Evolutionary conservation across 2,888 invertebrate genomes (phyloP), one percentile per base, ranked within the genome.

Genomic region (Leucophenga montana): DNA sequence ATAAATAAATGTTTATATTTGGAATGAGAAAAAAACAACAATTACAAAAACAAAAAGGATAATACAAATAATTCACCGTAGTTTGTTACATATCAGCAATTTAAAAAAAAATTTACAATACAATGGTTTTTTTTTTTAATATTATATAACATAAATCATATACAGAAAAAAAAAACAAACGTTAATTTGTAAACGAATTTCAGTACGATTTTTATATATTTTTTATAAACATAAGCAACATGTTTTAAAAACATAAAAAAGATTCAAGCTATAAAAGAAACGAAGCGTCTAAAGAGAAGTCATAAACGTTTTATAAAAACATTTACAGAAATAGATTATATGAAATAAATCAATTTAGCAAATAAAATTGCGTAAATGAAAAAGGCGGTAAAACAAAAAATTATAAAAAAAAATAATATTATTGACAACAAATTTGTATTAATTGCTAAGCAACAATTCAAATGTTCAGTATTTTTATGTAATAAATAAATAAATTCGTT

Each of bases 31-130:
- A 66, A 39, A 69, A 70, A 76, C 59, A 76, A 78, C 78, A 83
- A 78, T 83, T 48, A 73, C 22, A 64, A 62, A 62, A 71, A 57
- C 33, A 33, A 61, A 62, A 50, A 78, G 70, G 67, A 76, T 71
- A 68, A 69, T 64, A 71, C 62, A 77, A 69, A 70, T 70, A 71
- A 71, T 71, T 70, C 75, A 72, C 68, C 69, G 78, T 79, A 81
- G 79, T 74, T 83, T 83, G 82, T 81, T 81, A 81, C 85, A 81
- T 85, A 81, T 81, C 81, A 81, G 48, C 67, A 71, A 68, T 71
- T 65, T 67, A 66, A n/a, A 66, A 53, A n/a, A 64, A 50, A 18
- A 8, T 27, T 27, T 27, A 50, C 27, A 11, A 70, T 66, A 27
- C 22, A 62, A 39, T 3, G 54, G 68, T 66, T 74, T 66, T 67